Evolutionary conservation across 1,140 invertebrate genomes (phyloP).

Genomic region (Drosophila dunni): DNA sequence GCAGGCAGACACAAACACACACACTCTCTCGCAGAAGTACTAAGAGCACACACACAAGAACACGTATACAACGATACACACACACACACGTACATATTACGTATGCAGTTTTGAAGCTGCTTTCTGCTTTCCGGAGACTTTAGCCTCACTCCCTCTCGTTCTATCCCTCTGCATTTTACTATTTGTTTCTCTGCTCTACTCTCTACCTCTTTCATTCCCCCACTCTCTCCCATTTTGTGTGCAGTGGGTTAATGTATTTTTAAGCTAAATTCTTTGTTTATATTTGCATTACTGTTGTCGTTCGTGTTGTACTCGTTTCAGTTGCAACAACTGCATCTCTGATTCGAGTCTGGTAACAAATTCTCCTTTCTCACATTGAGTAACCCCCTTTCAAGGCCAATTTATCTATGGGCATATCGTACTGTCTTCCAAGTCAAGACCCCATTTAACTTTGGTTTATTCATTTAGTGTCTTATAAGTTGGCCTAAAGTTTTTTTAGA

Average conservation of each 20-base stretch:
- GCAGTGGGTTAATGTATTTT: slow-evolving; percentile 78
- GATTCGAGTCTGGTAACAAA: slow-evolving; percentile 19
- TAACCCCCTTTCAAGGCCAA: neutral
- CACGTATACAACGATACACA: slow-evolving; percentile 6
- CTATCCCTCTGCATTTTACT: neutral
- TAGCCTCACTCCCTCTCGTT: neutral
- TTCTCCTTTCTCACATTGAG: too few species aligned
- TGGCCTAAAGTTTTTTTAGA: slow-evolving; percentile 49
- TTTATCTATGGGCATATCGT: slow-evolving; percentile 1
- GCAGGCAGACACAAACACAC: slow-evolving; percentile 31
- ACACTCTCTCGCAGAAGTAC: slow-evolving; percentile 11
- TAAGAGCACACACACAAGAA: neutral
- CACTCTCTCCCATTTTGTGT: slow-evolving; percentile 19
- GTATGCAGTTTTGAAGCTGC: slow-evolving; percentile 67
- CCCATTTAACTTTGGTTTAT: slow-evolving; percentile 65
- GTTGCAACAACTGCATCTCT: slow-evolving; percentile 33
- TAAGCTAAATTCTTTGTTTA: slow-evolving; percentile 83
- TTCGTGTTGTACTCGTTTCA: slow-evolving; percentile 51
- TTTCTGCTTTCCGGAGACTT: slow-evolving; percentile 31
- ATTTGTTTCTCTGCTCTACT: neutral
- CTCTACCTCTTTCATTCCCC: slow-evolving; percentile 3
- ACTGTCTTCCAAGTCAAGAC: slow-evolving; percentile 23
- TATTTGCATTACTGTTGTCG: slow-evolving; percentile 75
- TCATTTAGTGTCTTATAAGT: slow-evolving; percentile 71
- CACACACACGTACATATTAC: slow-evolving; percentile 45